Conservation (phyloP, 2,113 vertebrate genomes). For the Sminthopsis crassicaudata region DNA sequence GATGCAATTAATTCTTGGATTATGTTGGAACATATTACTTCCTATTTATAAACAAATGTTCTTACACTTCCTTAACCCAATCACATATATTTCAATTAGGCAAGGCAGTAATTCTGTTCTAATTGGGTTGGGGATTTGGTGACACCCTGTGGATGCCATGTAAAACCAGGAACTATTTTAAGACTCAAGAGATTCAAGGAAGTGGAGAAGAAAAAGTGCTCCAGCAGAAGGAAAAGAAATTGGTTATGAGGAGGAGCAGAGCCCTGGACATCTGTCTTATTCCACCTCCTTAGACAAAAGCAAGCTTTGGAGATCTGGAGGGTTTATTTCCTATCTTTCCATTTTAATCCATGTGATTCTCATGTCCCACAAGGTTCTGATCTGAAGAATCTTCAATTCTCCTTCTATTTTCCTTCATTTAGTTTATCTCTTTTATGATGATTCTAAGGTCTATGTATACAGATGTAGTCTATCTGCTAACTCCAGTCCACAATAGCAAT, state of each 20-base stretch:
- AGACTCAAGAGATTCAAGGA: background rate
- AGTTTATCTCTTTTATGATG: background rate
- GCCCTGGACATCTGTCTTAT: background rate
- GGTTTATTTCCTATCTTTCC: background rate
- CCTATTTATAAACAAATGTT: background rate
- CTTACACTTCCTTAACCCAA: background rate
- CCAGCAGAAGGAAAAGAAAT: background rate
- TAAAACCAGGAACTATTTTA: background rate
- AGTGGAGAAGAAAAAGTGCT: background rate
- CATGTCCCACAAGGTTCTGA: background rate
- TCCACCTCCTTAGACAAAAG: background rate
- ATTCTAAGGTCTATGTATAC: background rate
- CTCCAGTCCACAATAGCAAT: background rate
- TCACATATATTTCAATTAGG: background rate
- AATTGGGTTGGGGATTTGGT: background rate
- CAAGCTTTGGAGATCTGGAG: background rate
- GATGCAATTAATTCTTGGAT: background rate
- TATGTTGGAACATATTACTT: background rate
- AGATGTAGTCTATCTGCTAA: background rate
- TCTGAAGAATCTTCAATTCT: background rate
- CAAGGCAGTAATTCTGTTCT: background rate
- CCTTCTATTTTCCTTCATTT: background rate
- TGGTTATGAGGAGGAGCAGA: background rate
- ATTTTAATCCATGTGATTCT: background rate
- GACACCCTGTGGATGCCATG: background rate